Percentiles rank a stretch among this genome's conserved stretches.
Evolutionary conservation across 2,113 vertebrate species (phyloP).

Genomic region (Gopherus evgoodei): DNA sequence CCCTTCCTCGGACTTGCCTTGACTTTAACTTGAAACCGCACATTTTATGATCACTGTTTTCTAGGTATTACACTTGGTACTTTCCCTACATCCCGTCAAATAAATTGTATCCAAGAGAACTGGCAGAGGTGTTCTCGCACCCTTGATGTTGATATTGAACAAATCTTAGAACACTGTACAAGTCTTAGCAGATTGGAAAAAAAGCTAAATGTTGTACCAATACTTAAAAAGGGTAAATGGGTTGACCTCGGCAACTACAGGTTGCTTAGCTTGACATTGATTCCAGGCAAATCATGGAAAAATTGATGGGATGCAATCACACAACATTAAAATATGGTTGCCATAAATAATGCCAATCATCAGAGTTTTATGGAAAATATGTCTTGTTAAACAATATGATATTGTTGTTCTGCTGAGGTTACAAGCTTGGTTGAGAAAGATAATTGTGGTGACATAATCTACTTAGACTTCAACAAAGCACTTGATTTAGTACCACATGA

Average conservation of each 20-base stretch:
- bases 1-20: neutral
- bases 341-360: neutral
- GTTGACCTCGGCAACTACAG: neutral
- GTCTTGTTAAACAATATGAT: neutral
- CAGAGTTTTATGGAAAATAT: neutral
- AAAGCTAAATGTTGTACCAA: neutral
- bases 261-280: neutral
- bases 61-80: neutral
- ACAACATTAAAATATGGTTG: neutral
- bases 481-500: neutral
- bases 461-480: neutral
- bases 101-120: neutral
- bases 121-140: neutral
- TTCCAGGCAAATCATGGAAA: neutral
- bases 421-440: neutral
- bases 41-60: neutral
- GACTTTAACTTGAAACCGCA: neutral
- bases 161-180: neutral
- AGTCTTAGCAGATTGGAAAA: neutral
- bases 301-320: neutral
- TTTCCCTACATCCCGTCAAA: neutral
- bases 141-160: neutral
- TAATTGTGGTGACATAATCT: neutral
- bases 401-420: neutral
- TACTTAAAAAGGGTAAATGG: neutral